phyloP scores from a whole-genome alignment of 2,113 vertebrate genomes.

The Myrmecophaga tridactyla region DNA sequence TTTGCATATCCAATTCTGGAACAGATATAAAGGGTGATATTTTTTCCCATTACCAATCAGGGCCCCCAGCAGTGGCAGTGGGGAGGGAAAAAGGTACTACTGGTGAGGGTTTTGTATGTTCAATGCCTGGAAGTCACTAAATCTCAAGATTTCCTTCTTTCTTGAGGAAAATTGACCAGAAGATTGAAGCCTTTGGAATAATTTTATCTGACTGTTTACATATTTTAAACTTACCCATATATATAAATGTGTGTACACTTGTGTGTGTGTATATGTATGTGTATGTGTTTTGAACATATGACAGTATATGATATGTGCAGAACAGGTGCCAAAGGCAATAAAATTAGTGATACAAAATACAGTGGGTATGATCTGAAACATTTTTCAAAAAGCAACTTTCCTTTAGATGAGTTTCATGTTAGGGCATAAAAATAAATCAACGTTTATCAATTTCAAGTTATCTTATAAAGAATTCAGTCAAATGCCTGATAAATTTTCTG shows the following conservation, averaged over 20 bases:
- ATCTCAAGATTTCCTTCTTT: background rate
- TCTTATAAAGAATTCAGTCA: too few species aligned
- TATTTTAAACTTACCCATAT: background rate
- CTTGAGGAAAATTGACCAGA: background rate
- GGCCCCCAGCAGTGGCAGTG: background rate
- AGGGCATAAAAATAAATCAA: background rate
- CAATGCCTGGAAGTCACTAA: background rate
- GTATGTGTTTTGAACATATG: background rate
- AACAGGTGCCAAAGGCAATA: background rate
- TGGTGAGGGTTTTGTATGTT: background rate
- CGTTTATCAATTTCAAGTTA: background rate
- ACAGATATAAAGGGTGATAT: background rate
- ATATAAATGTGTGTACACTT: background rate
- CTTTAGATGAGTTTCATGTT: background rate
- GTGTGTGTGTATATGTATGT: background rate
- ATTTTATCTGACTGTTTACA: background rate
- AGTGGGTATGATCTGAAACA: background rate
- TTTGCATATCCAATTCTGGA: background rate
- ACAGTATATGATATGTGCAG: background rate
- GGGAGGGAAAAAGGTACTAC: background rate
- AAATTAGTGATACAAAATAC: background rate
- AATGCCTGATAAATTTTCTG: background rate
- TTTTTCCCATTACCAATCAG: background rate
- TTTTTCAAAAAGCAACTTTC: background rate
- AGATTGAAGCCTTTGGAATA: background rate